Evolutionary conservation across 2,113 vertebrate species (phyloP).

Genomic region (Toxotes chatareus): DNA sequence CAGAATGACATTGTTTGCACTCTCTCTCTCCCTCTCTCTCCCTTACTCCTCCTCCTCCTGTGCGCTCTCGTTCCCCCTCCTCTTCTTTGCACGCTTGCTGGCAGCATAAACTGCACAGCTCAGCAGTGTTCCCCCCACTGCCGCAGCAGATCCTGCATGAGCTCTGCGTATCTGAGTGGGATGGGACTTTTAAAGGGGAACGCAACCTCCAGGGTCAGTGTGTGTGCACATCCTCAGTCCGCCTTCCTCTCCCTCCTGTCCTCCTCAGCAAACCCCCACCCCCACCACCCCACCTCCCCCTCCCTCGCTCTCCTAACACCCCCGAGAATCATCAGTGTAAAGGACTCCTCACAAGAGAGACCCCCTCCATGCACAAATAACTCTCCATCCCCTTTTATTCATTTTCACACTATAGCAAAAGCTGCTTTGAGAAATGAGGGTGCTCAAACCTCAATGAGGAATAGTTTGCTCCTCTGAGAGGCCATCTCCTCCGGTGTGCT

Average conservation of each 20-base stretch:
- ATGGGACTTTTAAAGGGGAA: constrained; percentile 91
- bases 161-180: constrained; percentile 89
- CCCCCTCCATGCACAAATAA: constrained; percentile 55
- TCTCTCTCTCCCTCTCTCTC: constrained; percentile 72
- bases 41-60: constrained; percentile 25
- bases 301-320: constrained; percentile 18
- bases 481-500: constrained; percentile 26
- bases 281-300: constrained; percentile 31
- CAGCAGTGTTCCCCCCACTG: constrained; percentile 90
- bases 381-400: constrained; percentile 57
- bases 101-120: constrained; percentile 91
- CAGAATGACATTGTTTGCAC: constrained; percentile 91
- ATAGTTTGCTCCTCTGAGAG: constrained; percentile 46
- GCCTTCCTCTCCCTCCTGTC: constrained; percentile 66
- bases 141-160: constrained; percentile 91
- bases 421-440: constrained; percentile 59
- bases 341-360: constrained; percentile 68
- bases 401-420: constrained; percentile 72
- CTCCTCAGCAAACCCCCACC: constrained; percentile 55
- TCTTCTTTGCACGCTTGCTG: constrained; percentile 84
- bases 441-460: constrained; percentile 56
- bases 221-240: constrained; percentile 65
- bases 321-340: constrained; percentile 64
- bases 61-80: constrained; percentile 75
- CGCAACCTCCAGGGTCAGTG: constrained; percentile 85